Conservation (phyloP, 2,888 invertebrate genomes). For the Dicyrtomina minuta region DNA sequence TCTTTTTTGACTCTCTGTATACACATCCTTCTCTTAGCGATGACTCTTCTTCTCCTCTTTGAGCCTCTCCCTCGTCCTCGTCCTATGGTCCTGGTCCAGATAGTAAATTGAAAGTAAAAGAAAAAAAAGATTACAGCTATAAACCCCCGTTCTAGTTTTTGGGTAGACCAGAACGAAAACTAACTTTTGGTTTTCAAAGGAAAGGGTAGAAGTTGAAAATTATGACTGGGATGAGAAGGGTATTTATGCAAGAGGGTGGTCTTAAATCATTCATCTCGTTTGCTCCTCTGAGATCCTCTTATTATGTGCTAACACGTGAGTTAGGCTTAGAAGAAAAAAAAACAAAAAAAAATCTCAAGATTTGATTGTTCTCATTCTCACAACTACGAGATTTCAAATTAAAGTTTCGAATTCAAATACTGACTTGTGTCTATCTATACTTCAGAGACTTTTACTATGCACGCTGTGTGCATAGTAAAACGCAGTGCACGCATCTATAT, state of each 20-base stretch:
- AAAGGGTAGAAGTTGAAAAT: no score
- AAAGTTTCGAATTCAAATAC: no score
- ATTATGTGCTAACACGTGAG: no score
- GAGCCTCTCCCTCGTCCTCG: neutral
- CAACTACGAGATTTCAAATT: no score
- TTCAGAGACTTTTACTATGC: no score
- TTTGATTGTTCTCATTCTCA: neutral
- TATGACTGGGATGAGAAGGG: constrained; percentile 29
- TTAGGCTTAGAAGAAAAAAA: no score
- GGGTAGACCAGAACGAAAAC: neutral
- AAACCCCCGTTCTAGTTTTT: neutral
- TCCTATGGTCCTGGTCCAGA: no score
- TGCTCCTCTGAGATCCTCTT: constrained; percentile 17
- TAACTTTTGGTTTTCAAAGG: constrained; percentile 6
- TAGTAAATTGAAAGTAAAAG: neutral
- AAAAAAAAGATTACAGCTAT: constrained; percentile 3
- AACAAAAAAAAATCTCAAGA: neutral
- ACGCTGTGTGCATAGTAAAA: no score
- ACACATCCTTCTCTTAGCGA: neutral
- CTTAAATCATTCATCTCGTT: constrained; percentile 39
- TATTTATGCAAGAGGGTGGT: constrained; percentile 34
- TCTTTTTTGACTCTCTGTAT: neutral
- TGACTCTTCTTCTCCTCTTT: neutral
- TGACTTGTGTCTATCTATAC: no score
- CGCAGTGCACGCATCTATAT: no score